Evolutionary conservation across 2,113 vertebrate species (phyloP).

Genomic region (Plecturocebus donacophilus): DNA sequence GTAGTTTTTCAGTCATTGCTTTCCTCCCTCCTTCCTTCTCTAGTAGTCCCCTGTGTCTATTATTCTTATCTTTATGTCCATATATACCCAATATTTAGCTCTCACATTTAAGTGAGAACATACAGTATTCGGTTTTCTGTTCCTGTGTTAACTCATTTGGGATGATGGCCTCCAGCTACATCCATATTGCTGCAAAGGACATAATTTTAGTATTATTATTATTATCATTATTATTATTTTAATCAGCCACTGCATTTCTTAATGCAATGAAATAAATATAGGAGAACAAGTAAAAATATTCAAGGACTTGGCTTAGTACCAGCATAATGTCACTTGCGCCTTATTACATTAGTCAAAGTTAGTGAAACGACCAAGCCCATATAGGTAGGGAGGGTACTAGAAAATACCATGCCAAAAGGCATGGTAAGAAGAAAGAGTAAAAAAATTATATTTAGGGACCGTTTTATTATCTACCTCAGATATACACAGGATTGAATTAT

Average conservation of each 20-base stretch:
- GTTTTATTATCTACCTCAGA: not conserved
- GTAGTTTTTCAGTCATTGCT: too few relatives aligned
- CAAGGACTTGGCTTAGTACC: not conserved
- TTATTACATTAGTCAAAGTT: not conserved
- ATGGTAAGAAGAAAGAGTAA: not conserved
- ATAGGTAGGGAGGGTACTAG: not conserved
- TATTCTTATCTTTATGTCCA: too few relatives aligned
- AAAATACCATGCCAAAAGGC: not conserved
- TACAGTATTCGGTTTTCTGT: too few relatives aligned
- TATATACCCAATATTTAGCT: too few relatives aligned
- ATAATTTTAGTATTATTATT: too few relatives aligned
- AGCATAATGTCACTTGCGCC: not conserved
- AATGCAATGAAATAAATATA: not conserved
- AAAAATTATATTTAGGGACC: not conserved
- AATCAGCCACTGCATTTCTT: not conserved
- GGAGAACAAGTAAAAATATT: not conserved
- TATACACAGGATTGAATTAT: not conserved
- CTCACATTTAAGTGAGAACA: too few relatives aligned
- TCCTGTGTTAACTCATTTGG: too few relatives aligned
- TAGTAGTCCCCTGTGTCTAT: too few relatives aligned
- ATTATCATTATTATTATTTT: too few relatives aligned
- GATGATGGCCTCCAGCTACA: too few relatives aligned
- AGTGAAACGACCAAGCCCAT: not conserved
- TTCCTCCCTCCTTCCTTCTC: too few relatives aligned
- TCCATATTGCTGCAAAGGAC: too few relatives aligned